Evolutionary conservation across 2,797 vertebrate genomes (phyloP).

Genomic region (Mormyrops boulengeri): DNA sequence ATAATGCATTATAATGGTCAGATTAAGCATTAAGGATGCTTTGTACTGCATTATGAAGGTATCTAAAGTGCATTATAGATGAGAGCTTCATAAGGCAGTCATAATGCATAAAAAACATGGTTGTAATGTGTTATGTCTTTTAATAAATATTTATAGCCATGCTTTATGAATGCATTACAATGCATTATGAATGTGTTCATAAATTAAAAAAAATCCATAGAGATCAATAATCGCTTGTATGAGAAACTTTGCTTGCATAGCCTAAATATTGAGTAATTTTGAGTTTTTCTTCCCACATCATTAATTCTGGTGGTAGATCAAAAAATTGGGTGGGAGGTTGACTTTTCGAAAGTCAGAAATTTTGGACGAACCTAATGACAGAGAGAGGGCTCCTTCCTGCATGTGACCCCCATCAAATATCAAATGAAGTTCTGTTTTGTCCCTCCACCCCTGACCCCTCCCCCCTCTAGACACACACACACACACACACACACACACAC

Average conservation of each 20-base stretch:
- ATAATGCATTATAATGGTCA: too few relatives aligned
- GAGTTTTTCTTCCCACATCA: background rate
- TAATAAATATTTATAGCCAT: too few relatives aligned
- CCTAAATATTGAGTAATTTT: background rate
- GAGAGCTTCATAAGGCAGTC: too few relatives aligned
- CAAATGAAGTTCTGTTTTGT: background rate
- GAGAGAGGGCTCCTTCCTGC: background rate
- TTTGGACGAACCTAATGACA: background rate
- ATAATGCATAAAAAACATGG: too few relatives aligned
- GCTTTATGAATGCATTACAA: too few relatives aligned
- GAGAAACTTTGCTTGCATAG: background rate
- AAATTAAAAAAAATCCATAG: background rate
- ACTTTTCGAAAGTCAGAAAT: background rate
- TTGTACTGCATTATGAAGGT: too few relatives aligned
- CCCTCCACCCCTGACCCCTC: background rate
- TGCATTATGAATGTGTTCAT: too few relatives aligned
- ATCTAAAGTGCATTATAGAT: too few relatives aligned
- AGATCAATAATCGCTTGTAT: background rate
- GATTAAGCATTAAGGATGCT: too few relatives aligned
- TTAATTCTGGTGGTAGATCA: background rate
- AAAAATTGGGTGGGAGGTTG: background rate
- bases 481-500: too few relatives aligned
- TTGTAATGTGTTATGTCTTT: too few relatives aligned
- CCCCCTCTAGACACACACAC: background rate
- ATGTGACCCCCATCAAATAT: background rate